Evolutionary conservation across 2,797 vertebrate species (phyloP), one percentile per base, ranked within the genome.

Genomic region (Silurus aristotelis): DNA sequence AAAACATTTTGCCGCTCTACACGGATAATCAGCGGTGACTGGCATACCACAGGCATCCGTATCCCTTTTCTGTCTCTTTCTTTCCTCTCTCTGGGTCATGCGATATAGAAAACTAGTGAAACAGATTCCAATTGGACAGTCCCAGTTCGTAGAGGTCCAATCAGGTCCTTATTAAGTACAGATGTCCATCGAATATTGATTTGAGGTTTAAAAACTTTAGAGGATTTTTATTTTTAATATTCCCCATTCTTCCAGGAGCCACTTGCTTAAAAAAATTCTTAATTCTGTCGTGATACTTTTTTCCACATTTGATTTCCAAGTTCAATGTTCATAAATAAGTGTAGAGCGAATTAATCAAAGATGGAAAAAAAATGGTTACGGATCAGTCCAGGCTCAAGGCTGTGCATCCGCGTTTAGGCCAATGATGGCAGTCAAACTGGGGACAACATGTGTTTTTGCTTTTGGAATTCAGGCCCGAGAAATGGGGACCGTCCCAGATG

Each of bases 1-100:
- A 91, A 91, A 93, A 93, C 91, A 89, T 93, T 93, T 58, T 67
- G 91, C 86, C 88, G 89, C 88, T 92, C 92, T 92, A 89, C 89
- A 89, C 91, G 90, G 91, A 92, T 93, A 94, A 94, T 95, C 93
- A 93, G 92, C 91, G 88, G 90, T 88, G 89, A 90, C 87, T 90
- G 88, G 89, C 91, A 90, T 91, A 90, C 91, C 91, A 88, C 90
- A 90, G 92, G 89, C 92, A 91, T 89, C 79, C 75, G 70, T 84
- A 85, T 89, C 67, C 72, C 83, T 80, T 80, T 81, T 31, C 19
- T 56, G 14, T 55, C 46, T 67, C 46, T 25, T 13, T 66, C 78
- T 63, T 13, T 43, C 19, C 25, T 27, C 48, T 56, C 48, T 20
- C 17, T 14, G 63, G 64, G 60, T 64, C 60, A 46, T 60, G 63